Evolutionary conservation across 2,888 invertebrate species (phyloP), one percentile per base, ranked within the genome.

Genomic region (Cecidostiba fungosa): DNA sequence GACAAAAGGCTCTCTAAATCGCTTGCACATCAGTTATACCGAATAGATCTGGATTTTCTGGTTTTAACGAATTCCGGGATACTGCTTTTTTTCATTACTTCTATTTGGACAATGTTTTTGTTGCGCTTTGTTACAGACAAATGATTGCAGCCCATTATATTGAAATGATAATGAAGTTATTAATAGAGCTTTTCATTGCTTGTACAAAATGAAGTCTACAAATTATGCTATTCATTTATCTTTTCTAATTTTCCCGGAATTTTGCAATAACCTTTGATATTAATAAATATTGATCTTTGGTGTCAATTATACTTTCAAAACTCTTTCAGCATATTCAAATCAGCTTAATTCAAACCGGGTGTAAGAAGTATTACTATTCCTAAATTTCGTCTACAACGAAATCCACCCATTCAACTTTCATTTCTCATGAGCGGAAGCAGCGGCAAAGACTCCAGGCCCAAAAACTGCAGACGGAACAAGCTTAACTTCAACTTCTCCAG

Each of bases 1-100:
- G 70, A 78, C 78, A 73, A 84, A 59, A 70, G 54, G 16, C 23
- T 43, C 10, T 6, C 54, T 26, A 74, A 82, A 76, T 69, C 73
- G 23, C 36, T 74, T 10, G 84, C 66, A 78, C 69, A 39, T n/a
- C 54, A 43, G 43, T 70, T 43, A 23, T 66, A 66, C 23, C 23
- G 32, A 23, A 23, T 23, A n/a, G 50, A 78, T 66, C 66, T 70
- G 47, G 36, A 84, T 84, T 84, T 66, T 84, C 78, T 72, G 43
- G 6, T 66, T 39, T 47, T 74, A 79, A 84, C 73, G 74, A 74
- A 79, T 84, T 74, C n/a, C 23, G 6, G 14, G 14, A 50, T 36
- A 4, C 5, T 19, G 39, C 32, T 36, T 29, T 36, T 39, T 23
- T 23, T 23, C 59, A 23, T 23, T 59, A 23, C 23, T 59, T 59